Evolutionary conservation across 2,888 invertebrate species (phyloP).

Genomic region (Ornithoptera priamus): DNA sequence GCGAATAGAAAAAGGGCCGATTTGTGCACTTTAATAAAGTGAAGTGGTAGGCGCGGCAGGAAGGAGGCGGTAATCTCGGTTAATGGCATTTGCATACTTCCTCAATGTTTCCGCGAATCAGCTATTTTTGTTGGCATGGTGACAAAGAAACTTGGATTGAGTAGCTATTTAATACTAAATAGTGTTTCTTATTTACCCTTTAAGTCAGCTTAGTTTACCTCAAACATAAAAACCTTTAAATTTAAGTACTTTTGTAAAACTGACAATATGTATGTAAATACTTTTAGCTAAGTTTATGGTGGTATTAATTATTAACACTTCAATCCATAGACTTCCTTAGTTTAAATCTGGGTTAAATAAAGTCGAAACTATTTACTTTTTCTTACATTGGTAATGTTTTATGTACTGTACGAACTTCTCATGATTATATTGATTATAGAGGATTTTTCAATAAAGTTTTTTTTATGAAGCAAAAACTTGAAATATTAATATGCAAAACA

Average conservation of each 20-base stretch:
- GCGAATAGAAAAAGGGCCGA: not conserved
- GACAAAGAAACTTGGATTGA: not conserved
- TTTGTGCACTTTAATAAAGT: conserved; percentile 11
- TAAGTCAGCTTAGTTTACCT: too few relatives aligned
- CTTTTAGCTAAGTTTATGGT: not conserved
- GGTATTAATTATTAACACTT: not conserved
- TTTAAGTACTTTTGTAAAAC: too few relatives aligned
- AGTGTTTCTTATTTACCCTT: too few relatives aligned
- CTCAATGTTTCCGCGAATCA: not conserved
- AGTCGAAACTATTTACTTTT: not conserved
- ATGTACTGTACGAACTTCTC: not conserved
- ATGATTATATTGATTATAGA: not conserved
- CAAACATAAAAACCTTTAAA: too few relatives aligned
- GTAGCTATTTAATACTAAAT: not conserved
- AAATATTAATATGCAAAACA: too few relatives aligned
- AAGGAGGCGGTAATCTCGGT: conserved; percentile 2
- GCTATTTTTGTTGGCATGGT: not conserved
- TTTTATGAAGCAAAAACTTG: not conserved
- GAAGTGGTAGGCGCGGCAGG: conserved; percentile 8
- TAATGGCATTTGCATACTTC: conserved; percentile 27
- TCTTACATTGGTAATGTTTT: not conserved
- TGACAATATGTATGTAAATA: too few relatives aligned
- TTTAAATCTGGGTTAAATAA: too few relatives aligned
- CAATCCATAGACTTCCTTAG: too few relatives aligned
- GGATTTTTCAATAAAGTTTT: not conserved